These are phyloP conservation scores for Antennarius maculatus DNA, from an alignment of 2,797 vertebrate genomes.

Conservation along the genomic window DNA sequence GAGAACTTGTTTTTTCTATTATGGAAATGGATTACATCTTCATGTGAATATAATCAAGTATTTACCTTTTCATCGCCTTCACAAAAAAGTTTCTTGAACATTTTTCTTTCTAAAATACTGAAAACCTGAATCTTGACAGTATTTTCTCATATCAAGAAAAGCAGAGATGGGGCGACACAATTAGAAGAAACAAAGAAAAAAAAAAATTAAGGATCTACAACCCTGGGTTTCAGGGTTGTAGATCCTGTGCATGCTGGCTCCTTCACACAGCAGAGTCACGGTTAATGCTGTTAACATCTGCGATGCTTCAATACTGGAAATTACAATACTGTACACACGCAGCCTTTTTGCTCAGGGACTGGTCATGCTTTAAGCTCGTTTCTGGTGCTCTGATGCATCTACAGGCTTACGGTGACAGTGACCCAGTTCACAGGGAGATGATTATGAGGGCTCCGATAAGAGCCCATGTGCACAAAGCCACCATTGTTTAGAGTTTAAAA, in stretches of 20 bases:
- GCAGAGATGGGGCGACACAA: too few species aligned
- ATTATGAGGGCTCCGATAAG: slow-evolving; percentile 43
- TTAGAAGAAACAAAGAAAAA: neutral
- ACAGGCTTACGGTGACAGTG: slow-evolving; percentile 31
- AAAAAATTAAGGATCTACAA: too few species aligned
- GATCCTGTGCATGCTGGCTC: slow-evolving; percentile 4
- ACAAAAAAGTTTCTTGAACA: too few species aligned
- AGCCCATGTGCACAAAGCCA: slow-evolving; percentile 58
- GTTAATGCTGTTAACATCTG: slow-evolving; percentile 24
- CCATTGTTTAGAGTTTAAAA: slow-evolving; percentile 72
- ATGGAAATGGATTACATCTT: too few species aligned
- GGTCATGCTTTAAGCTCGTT: neutral
- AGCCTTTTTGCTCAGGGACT: slow-evolving; percentile 9
- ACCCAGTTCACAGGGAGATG: slow-evolving; percentile 43
- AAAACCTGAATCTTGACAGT: too few species aligned
- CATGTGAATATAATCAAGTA: too few species aligned
- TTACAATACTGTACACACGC: neutral
- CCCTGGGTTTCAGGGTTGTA: slow-evolving; percentile 8
- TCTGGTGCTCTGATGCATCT: slow-evolving; percentile 9
- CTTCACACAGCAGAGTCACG: neutral
- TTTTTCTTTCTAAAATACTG: too few species aligned
- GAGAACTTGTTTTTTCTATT: too few species aligned
- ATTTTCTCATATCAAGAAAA: too few species aligned
- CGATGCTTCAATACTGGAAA: neutral
- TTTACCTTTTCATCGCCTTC: too few species aligned